Percentiles rank a stretch among this genome's conserved stretches.
Conservation (phyloP, 2,888 invertebrate genomes). For the Melanotus villosus region DNA sequence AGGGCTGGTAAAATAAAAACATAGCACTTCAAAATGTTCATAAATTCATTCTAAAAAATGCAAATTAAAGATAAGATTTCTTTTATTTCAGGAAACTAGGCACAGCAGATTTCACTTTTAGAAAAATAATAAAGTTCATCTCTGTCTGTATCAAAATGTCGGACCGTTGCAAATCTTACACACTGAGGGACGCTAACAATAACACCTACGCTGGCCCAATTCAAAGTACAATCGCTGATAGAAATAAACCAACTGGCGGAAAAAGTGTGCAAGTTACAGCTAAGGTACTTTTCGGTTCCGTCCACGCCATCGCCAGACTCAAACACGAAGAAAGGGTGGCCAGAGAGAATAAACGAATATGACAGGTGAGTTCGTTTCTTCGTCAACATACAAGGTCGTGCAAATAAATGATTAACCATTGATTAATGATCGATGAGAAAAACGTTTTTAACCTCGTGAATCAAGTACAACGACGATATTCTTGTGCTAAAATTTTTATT, state of each 20-base stretch:
- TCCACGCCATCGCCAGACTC: slow-evolving; percentile 81
- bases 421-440: too few species aligned
- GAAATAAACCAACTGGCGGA: slow-evolving; percentile 54
- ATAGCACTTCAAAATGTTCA: too few species aligned
- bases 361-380: slow-evolving; percentile 46
- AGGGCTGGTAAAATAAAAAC: too few species aligned
- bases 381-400: too few species aligned
- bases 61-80: too few species aligned
- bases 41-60: too few species aligned
- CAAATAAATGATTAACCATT: too few species aligned
- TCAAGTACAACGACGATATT: too few species aligned
- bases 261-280: slow-evolving; percentile 75
- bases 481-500: too few species aligned
- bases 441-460: too few species aligned
- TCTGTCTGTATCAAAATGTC: slow-evolving; percentile 67
- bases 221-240: slow-evolving; percentile 52
- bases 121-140: too few species aligned
- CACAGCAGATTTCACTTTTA: slow-evolving; percentile 9
- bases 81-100: slow-evolving; percentile 6
- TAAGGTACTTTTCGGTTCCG: slow-evolving; percentile 82
- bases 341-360: slow-evolving; percentile 73
- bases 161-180: slow-evolving; percentile 72
- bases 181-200: slow-evolving; percentile 73
- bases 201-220: slow-evolving; percentile 71
- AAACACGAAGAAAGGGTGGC: slow-evolving; percentile 80